phyloP scores from a whole-genome alignment of 2,888 invertebrate genomes.

The Actias luna region DNA sequence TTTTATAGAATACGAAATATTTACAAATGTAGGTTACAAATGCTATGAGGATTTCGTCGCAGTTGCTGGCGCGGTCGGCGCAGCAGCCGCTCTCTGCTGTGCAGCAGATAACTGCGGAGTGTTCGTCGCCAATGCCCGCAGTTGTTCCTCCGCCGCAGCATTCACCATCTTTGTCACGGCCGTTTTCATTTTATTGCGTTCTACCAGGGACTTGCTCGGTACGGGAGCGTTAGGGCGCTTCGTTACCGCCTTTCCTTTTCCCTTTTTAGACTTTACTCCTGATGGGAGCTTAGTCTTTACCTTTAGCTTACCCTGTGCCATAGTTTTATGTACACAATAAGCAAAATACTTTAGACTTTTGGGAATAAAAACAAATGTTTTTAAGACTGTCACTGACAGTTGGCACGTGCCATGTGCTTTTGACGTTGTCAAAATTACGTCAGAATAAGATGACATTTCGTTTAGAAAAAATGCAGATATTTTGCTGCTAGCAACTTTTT shows the following conservation, averaged over 20 bases:
- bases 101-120: constrained; percentile 78
- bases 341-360: neutral
- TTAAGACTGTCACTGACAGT: neutral
- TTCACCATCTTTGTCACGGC: constrained; percentile 87
- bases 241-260: constrained; percentile 78
- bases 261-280: constrained; percentile 77
- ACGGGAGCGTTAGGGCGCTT: constrained; percentile 85
- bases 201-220: constrained; percentile 82
- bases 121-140: constrained; percentile 80
- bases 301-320: constrained; percentile 87
- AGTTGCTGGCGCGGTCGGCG: constrained; percentile 66
- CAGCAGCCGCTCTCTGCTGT: constrained; percentile 64
- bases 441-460: too few species aligned
- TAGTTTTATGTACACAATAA: constrained; percentile 37
- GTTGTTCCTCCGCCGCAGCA: constrained; percentile 84
- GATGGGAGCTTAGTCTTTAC: constrained; percentile 83
- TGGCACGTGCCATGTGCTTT: neutral
- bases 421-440: neutral
- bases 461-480: too few species aligned
- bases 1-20: constrained; percentile 10
- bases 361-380: too few species aligned
- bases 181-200: constrained; percentile 84
- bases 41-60: constrained; percentile 26
- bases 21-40: constrained; percentile 12
- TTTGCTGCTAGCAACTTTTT: too few species aligned